Evolutionary conservation across 2,797 vertebrate genomes (phyloP).

Genomic region (Scolopax bukidnonensis): DNA sequence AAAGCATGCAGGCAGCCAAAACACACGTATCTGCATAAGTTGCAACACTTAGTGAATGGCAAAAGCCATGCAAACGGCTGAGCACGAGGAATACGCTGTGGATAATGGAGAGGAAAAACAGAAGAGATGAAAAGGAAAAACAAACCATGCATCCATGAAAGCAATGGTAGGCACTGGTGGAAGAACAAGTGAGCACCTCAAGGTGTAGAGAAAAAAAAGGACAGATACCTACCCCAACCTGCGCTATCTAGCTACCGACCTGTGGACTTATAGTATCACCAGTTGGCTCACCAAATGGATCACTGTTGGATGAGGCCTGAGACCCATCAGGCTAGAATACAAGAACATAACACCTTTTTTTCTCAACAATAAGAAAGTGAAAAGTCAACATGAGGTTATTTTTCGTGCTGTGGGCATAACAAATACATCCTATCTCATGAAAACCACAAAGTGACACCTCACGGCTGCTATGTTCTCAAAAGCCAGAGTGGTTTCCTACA

Average conservation of each 20-base stretch:
- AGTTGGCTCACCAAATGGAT: slow-evolving; percentile 91
- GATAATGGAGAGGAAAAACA: slow-evolving; percentile 25
- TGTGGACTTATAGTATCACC: slow-evolving; percentile 95
- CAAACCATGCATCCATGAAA: slow-evolving; percentile 40
- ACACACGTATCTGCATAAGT: slow-evolving; percentile 40
- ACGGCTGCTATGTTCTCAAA: background rate
- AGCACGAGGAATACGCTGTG: slow-evolving; percentile 21
- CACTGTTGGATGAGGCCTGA: slow-evolving; percentile 96
- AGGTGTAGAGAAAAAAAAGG: slow-evolving; percentile 79
- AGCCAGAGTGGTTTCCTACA: background rate
- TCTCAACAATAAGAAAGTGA: slow-evolving; percentile 72
- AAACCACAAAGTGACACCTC: slow-evolving; percentile 21
- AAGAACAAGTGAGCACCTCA: slow-evolving; percentile 61
- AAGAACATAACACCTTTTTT: slow-evolving; percentile 84
- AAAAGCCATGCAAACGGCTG: slow-evolving; percentile 61
- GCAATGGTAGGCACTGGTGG: slow-evolving; percentile 58
- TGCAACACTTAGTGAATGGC: slow-evolving; percentile 50
- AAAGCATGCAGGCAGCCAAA: slow-evolving; percentile 64
- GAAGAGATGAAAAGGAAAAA: slow-evolving; percentile 33
- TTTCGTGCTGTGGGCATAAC: slow-evolving; percentile 70
- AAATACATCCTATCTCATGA: slow-evolving; percentile 57
- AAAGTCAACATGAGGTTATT: slow-evolving; percentile 70
- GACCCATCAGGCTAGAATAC: slow-evolving; percentile 91
- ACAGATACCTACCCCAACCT: slow-evolving; percentile 97
- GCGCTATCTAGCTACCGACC: slow-evolving; percentile 99